These are phyloP conservation scores for Drosophila colorata DNA, from an alignment of 2,888 invertebrate species.

Conservation along the genomic window DNA sequence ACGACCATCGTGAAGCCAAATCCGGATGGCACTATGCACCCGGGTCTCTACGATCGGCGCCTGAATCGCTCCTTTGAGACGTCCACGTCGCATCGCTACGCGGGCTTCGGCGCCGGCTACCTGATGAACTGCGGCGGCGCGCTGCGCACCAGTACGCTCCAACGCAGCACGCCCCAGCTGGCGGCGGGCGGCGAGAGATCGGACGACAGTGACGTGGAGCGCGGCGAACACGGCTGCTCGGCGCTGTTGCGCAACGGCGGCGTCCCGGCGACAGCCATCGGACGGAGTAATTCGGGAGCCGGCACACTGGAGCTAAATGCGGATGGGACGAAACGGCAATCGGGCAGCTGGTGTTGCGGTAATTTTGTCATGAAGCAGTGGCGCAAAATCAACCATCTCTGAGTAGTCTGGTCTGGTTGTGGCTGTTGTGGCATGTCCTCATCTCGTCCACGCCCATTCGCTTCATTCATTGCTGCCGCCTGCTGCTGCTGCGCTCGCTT, in stretches of 20 bases:
- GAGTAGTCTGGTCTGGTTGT: slow-evolving; percentile 57
- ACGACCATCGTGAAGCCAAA: slow-evolving; percentile 69
- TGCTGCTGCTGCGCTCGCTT: slow-evolving; percentile 54
- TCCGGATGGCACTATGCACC: slow-evolving; percentile 61
- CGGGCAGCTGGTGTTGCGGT: slow-evolving; percentile 90
- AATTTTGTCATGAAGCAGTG: slow-evolving; percentile 91
- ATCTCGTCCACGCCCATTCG: slow-evolving; percentile 38
- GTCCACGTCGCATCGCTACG: slow-evolving; percentile 80
- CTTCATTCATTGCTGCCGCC: slow-evolving; percentile 48
- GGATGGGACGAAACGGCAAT: slow-evolving; percentile 80
- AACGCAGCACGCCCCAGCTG: slow-evolving; percentile 84
- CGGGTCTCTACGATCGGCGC: slow-evolving; percentile 84
- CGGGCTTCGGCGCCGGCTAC: slow-evolving; percentile 80
- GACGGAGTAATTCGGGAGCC: neutral
- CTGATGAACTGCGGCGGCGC: slow-evolving; percentile 77
- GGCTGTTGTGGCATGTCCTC: slow-evolving; percentile 46
- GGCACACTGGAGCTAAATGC: slow-evolving; percentile 63
- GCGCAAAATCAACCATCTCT: slow-evolving; percentile 91
- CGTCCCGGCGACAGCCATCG: neutral
- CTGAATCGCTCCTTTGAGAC: slow-evolving; percentile 85
- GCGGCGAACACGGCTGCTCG: slow-evolving; percentile 45
- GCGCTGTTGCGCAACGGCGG: slow-evolving; percentile 52
- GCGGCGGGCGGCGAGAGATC: slow-evolving; percentile 67
- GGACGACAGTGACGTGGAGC: slow-evolving; percentile 75
- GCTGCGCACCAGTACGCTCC: slow-evolving; percentile 80